phyloP scores from a whole-genome alignment of 2,888 invertebrate species.

The Ochropleura plecta region DNA sequence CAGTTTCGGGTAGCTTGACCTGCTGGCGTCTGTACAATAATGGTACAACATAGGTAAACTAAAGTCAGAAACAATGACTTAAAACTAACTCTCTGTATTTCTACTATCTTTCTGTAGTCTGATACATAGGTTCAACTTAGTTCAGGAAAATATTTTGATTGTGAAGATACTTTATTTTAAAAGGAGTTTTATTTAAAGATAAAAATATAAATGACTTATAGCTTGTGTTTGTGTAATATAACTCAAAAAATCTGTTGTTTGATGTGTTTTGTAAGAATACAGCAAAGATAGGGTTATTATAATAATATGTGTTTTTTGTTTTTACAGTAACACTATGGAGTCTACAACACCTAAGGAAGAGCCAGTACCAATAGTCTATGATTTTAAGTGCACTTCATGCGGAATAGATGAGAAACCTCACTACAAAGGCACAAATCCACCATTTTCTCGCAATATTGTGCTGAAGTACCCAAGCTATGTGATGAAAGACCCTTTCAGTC shows the following conservation, averaged over 20 bases:
- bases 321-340: conserved; percentile 80
- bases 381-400: conserved; percentile 93
- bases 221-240: not conserved
- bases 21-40: no score
- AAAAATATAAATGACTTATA: not conserved
- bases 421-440: conserved; percentile 94
- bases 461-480: conserved; percentile 94
- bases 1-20: no score
- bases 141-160: no score
- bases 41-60: no score
- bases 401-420: conserved; percentile 93
- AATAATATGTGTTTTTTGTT: conserved; percentile 1
- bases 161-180: no score
- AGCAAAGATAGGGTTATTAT: not conserved
- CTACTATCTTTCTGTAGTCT: no score
- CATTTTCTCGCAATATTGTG: conserved; percentile 92
- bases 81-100: no score
- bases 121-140: no score
- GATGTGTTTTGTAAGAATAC: not conserved
- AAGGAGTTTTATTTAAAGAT: not conserved
- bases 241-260: not conserved
- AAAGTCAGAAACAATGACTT: no score
- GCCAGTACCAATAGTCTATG: conserved; percentile 71
- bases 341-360: conserved; percentile 74
- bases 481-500: conserved; percentile 96